phyloP scores from a whole-genome alignment of 30 jellyfish, hydroid and myxozoan genomes.

The Aurelia coerulea region DNA sequence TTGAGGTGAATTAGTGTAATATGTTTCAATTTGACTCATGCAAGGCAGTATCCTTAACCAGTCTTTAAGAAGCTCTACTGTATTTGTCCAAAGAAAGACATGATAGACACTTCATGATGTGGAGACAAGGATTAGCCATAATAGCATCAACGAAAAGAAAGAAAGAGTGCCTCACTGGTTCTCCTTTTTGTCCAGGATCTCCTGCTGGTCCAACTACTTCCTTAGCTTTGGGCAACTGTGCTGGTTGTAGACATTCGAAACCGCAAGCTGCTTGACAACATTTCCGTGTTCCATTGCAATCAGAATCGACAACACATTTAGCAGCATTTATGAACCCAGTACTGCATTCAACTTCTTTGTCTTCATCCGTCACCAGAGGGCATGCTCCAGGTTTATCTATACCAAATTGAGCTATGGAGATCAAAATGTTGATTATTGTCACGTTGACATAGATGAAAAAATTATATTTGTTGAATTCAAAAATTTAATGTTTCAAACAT shows the following conservation, averaged over 20 bases:
- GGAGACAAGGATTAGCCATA: background rate
- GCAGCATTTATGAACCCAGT: background rate
- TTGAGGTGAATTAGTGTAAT: too few species aligned
- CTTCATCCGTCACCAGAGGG: constrained; percentile 21
- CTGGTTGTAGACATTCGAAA: constrained; percentile 15
- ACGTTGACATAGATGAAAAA: too few species aligned
- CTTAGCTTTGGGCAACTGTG: constrained; percentile 3
- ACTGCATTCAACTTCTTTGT: constrained; percentile 44
- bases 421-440: too few species aligned
- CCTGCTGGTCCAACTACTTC: constrained; percentile 41
- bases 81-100: too few species aligned
- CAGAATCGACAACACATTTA: constrained; percentile 32
- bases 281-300: constrained; percentile 39
- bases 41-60: too few species aligned
- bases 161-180: constrained; percentile 35
- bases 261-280: constrained; percentile 26
- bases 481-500: too few species aligned
- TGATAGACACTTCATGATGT: background rate
- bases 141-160: too few species aligned
- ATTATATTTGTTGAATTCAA: too few species aligned
- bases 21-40: too few species aligned
- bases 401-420: too few species aligned
- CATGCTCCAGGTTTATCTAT: constrained; percentile 42
- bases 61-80: too few species aligned
- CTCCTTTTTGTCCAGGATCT: constrained; percentile 64